Base-by-base conservation (phyloP, 2,888 invertebrate genomes). In the Cyclophora albipunctata region DNA sequence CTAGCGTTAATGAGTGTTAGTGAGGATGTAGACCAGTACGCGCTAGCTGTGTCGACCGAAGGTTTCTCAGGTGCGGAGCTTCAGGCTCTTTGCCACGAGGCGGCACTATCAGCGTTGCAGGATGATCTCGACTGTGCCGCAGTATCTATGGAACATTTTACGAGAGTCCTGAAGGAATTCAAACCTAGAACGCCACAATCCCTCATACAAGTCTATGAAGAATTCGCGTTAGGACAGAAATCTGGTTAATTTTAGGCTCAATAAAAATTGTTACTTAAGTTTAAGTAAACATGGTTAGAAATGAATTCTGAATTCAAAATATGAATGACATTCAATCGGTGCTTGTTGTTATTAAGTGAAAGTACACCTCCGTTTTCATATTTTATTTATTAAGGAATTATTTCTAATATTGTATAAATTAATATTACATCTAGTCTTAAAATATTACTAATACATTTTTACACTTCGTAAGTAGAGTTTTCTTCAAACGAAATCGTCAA, bases 41-140 rank as follows among this genome's bases (percentile, higher is more conserved):
- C 84, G 49, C 81, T 98, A 45, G 95, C 95, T 0, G 69, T 84
- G 0, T 77, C 73, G 46, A 97, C 97, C 0, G 91, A 92, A 35
- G 93, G 94, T 0, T 98, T 96, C 81, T 98, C 98, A 0, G 99
- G 99, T 0, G 99, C 99, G 0, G 99, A 99, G 88, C 90, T 96
- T 42, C 91, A 93, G 61, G 96, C 97, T 0, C 90, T 98, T 2
- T 98, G 98, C 69, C 94, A 96, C 56, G 97, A 98, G 81, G 98
- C 98, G 4, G 98, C 96, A 0, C 86, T 97, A 73, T 91, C 91
- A 69, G 96, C 97, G 1, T 79, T 98, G 45, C 94, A 96, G 71
- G 93, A 93, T 62, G 91, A 93, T 73, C 83, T 96, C 2, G 83
- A 93, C 4, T 91, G 93, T 35, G 65, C 81, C 6, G 71, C 75